Evolutionary conservation across 2,113 vertebrate genomes (phyloP), one percentile per base, ranked within the genome.

Genomic region (Oophaga pumilio): DNA sequence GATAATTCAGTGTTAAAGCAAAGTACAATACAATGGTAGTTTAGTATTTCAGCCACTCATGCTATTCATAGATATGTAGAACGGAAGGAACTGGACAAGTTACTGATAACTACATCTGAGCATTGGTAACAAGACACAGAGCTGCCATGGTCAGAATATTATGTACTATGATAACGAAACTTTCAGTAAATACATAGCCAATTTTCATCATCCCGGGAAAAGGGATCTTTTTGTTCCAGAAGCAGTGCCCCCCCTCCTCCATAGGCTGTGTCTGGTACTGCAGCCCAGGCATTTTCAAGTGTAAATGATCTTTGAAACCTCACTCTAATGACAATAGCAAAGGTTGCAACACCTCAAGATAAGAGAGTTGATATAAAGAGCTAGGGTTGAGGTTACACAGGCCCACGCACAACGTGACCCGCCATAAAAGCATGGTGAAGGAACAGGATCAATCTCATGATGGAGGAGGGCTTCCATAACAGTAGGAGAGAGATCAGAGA

Each of bases 21-120:
- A 17, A 20, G 33, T 79, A 17, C 59, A 15, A 57, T 57, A 12
- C 20, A 28, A 43, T 60, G 2, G 78, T 74, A 50, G 12, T 74
- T 73, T 73, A 4, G 28, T 9, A 43, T 28, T 33, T 18, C 18
- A 50, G 12, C 9, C 71, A 12, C 71, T 74, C 10, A 5, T 74
- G 33, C 71, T 74, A 13, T 74, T 22, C 43, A 74, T 33, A 74
- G 71, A 50, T 74, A 74, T 74, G 71, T 50, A 74, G 71, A 33
- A 9, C 17, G 15, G 17, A 73, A 18, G 69, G 15, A 15, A 12
- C 71, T 24, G 76, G 20, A 56, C 76, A 77, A 56, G 76, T 77
- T 53, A 24, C 76, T 77, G 22, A 77, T 77, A 56, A 77, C 50
- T 14, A 24, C 74, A 12, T 76, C 43, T 52, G 18, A 53, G 76